Percentiles rank a stretch among this genome's conserved stretches.
phyloP scores from a whole-genome alignment of 2,113 vertebrate genomes.

The Sander lucioperca region DNA sequence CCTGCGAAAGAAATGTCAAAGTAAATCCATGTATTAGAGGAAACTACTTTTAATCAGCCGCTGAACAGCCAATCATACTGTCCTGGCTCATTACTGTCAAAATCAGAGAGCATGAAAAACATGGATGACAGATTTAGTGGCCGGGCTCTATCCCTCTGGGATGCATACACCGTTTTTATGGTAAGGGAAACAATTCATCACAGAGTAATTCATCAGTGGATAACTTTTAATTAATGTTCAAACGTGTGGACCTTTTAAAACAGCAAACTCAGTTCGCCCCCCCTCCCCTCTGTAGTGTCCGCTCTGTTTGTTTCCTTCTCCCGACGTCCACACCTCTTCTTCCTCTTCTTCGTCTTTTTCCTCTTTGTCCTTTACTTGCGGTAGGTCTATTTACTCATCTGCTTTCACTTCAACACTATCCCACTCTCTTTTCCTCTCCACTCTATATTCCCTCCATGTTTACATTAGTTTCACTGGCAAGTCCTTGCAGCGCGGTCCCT shows the following conservation, averaged over 20 bases:
- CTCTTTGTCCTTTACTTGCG: conserved; percentile 39
- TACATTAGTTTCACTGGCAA: conserved; percentile 67
- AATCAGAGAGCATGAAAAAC: conserved; percentile 73
- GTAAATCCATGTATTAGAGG: conserved; percentile 70
- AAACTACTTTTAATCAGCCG: conserved; percentile 77
- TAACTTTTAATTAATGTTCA: conserved; percentile 81
- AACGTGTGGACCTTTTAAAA: conserved; percentile 63
- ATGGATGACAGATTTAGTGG: conserved; percentile 78
- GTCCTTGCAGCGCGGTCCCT: conserved; percentile 38
- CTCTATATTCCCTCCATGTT: conserved; percentile 71
- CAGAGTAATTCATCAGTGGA: conserved; percentile 73
- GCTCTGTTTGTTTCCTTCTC: conserved; percentile 41
- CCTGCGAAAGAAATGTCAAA: conserved; percentile 62
- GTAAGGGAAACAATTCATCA: conserved; percentile 80
- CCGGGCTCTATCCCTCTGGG: conserved; percentile 56
- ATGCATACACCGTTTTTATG: conserved; percentile 72
- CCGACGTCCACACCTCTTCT: conserved; percentile 9
- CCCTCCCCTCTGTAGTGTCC: conserved; percentile 14
- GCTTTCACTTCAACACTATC: conserved; percentile 43
- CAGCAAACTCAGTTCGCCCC: conserved; percentile 37
- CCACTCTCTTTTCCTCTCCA: conserved; percentile 54
- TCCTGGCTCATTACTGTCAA: conserved; percentile 75
- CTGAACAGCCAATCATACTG: conserved; percentile 73
- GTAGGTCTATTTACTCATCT: conserved; percentile 54
- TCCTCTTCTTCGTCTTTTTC: conserved; percentile 27